Conservation (phyloP, 2,888 invertebrate genomes). For the Coleophora flavipennella region DNA sequence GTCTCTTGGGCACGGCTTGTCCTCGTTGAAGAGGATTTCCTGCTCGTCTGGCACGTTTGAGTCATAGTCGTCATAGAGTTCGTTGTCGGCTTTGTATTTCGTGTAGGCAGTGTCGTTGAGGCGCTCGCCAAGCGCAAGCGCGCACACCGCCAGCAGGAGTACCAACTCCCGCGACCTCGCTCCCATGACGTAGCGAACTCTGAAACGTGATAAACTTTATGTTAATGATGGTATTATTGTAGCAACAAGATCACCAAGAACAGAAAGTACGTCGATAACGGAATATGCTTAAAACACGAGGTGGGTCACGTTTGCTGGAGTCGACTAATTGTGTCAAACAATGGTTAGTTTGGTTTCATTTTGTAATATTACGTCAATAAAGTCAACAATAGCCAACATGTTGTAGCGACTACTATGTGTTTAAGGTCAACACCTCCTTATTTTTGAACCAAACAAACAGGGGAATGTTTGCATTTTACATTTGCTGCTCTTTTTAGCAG, state of each 20-base stretch:
- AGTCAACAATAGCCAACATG: conserved; percentile 32
- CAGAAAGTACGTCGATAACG: conserved; percentile 30
- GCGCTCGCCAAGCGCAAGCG: conserved; percentile 49
- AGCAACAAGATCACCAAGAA: background rate
- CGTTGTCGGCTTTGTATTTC: conserved; percentile 41
- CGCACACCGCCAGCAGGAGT: conserved; percentile 63
- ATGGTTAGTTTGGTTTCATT: conserved; percentile 26
- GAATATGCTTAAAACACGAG: conserved; percentile 30
- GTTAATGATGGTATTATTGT: conserved; percentile 4
- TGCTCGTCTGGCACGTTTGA: conserved; percentile 50
- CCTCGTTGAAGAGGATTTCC: conserved; percentile 59
- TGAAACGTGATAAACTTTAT: conserved; percentile 38
- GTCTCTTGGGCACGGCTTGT: conserved; percentile 74
- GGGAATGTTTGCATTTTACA: background rate
- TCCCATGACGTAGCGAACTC: conserved; percentile 68
- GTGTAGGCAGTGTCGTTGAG: conserved; percentile 31
- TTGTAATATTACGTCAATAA: conserved; percentile 23
- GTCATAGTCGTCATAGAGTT: conserved; percentile 58
- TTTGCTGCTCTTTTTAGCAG: no score
- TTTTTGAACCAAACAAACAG: conserved; percentile 2
- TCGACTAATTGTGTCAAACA: conserved; percentile 38
- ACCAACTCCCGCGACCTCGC: conserved; percentile 63
- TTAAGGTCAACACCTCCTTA: background rate
- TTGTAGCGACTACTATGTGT: conserved; percentile 12
- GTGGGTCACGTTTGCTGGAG: conserved; percentile 25